A percentile compares a stretch with the other conserved stretches of the same genome.
Conservation (phyloP, 2,113 vertebrate genomes). For the Lagopus leucura region DNA sequence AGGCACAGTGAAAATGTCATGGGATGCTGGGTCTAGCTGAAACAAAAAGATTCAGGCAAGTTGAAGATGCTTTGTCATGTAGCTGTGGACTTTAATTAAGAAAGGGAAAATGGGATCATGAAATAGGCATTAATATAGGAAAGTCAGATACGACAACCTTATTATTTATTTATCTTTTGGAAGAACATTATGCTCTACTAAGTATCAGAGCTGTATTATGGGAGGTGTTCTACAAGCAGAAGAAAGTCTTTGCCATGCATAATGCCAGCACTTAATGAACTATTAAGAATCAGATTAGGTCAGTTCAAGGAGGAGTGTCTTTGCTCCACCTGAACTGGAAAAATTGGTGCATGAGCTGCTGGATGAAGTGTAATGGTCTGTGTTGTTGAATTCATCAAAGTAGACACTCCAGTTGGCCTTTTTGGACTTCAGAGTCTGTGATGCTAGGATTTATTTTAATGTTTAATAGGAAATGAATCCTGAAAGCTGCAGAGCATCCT, state of each 20-base stretch:
- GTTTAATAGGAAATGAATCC: not conserved
- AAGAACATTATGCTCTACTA: not conserved
- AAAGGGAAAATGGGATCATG: not conserved
- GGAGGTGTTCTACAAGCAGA: not conserved
- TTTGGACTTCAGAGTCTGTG: not conserved
- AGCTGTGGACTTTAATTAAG: not conserved
- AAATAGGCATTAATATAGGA: not conserved
- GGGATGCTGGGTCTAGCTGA: not conserved
- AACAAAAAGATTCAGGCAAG: not conserved
- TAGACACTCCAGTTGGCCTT: not conserved
- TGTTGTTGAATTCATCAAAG: not conserved
- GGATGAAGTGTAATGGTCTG: not conserved
- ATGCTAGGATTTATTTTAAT: not conserved
- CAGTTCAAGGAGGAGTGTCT: not conserved
- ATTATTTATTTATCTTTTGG: not conserved
- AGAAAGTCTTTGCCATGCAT: not conserved
- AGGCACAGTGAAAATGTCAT: not conserved
- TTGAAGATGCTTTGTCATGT: not conserved
- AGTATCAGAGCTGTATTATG: not conserved
- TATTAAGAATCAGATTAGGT: not conserved
- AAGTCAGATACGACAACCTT: not conserved
- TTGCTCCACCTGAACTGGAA: not conserved
- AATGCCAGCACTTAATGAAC: not conserved
- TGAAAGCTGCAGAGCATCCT: not conserved
- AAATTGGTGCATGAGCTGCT: not conserved